A percentile compares a stretch with the other conserved stretches of the same genome.
phyloP scores from a whole-genome alignment of 2,113 vertebrate genomes.

The Thalassarche chlororhynchos region DNA sequence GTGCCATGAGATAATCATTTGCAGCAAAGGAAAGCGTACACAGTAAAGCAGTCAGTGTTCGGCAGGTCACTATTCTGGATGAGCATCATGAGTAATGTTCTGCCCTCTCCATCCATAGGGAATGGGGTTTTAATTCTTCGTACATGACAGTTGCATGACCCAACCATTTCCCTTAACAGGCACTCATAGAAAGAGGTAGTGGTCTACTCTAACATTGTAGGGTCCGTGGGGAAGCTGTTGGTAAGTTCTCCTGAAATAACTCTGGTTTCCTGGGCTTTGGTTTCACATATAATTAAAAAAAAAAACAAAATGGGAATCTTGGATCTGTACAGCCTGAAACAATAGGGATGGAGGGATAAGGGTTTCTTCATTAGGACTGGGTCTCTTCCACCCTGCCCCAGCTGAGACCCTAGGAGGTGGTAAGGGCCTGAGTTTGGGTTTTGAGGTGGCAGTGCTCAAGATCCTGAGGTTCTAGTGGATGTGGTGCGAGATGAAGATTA shows the following conservation, averaged over 20 bases:
- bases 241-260: background rate
- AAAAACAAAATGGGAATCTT: background rate
- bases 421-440: background rate
- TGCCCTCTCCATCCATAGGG: background rate
- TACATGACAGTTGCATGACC: background rate
- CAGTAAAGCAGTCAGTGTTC: background rate
- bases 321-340: background rate
- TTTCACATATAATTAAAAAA: background rate
- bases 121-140: background rate
- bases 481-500: background rate
- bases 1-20: background rate
- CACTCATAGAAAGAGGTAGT: slow-evolving; percentile 28
- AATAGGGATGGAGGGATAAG: background rate
- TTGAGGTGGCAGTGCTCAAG: background rate
- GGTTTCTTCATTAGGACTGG: background rate
- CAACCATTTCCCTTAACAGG: background rate
- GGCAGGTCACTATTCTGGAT: background rate
- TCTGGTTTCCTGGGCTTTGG: background rate
- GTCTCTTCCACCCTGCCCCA: background rate
- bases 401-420: background rate
- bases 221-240: background rate
- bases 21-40: background rate
- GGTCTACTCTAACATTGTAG: background rate
- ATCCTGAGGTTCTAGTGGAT: background rate
- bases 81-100: background rate